Conservation (phyloP, 1,140 invertebrate genomes). For the Neotoxoptera formosana region DNA sequence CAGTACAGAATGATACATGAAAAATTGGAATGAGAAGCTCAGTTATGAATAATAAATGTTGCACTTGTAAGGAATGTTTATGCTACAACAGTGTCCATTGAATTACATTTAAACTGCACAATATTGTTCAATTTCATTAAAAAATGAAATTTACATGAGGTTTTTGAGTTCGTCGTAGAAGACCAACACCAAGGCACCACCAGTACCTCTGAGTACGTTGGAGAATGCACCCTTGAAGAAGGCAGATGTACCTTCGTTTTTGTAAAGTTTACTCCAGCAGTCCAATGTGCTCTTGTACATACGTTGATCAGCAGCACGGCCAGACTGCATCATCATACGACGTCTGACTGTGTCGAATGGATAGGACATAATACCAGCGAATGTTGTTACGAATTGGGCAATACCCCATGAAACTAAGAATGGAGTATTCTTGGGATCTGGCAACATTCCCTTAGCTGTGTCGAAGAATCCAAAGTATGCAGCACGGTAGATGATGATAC, state of each 20-base stretch:
- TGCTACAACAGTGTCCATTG: conserved; percentile 51
- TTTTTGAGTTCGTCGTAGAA: conserved; percentile 81
- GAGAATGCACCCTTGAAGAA: conserved; percentile 87
- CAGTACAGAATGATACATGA: conserved; percentile 41
- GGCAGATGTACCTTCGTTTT: conserved; percentile 71
- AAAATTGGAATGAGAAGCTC: conserved; percentile 54
- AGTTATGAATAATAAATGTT: conserved; percentile 38
- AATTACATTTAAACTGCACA: conserved; percentile 54
- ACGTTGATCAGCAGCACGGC: conserved; percentile 72
- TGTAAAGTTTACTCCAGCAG: conserved; percentile 76
- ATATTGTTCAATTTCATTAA: conserved; percentile 45
- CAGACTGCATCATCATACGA: conserved; percentile 91
- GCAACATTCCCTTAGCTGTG: conserved; percentile 86
- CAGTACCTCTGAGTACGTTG: conserved; percentile 80
- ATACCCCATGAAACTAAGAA: conserved; percentile 82
- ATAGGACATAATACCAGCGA: conserved; percentile 83
- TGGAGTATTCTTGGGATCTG: conserved; percentile 82
- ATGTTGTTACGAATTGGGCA: conserved; percentile 81
- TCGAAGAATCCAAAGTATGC: conserved; percentile 95
- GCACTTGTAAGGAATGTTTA: conserved; percentile 54
- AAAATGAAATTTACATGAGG: conserved; percentile 64
- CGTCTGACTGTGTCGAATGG: conserved; percentile 89
- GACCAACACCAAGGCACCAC: conserved; percentile 80
- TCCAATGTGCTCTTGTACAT: conserved; percentile 78
- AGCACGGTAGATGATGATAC: conserved; percentile 86